Base-by-base conservation (phyloP, 2,797 vertebrate species). In the Bradypodion ventrale region DNA sequence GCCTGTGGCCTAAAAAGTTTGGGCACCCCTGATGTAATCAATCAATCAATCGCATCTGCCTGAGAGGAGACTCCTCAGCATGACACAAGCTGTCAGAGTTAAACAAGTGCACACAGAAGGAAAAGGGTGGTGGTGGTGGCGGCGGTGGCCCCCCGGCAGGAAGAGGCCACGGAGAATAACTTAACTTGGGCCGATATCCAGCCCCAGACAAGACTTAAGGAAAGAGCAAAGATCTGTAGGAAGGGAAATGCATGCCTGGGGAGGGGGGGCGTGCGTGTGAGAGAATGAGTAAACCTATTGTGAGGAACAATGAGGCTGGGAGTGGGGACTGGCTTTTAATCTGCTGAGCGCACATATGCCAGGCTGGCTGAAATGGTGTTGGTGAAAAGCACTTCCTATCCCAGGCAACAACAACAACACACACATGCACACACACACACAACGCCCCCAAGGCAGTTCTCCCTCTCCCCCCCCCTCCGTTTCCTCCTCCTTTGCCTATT, bases 321-420 rank as follows among this genome's bases (percentile, higher is more conserved):
- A 49, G 73, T 70, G 52, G 74, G 76, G 72, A 72, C 77, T 15
- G 66, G 42, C 86, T 87, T 81, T 84, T 81, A 84, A 81, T 76
- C 78, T 63, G 77, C 65, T 40, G 35, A 37, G 78, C 79, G 69
- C 88, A 89, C 88, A 89, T 87, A 87, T 83, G 88, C 88, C 86
- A 77, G 68, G 84, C 84, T 8, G 16, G 65, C 75, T 5, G 19
- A 56, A 56, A 13, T 16, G 52, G n/a, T 21, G 52, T 52, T 56
- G 52, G 52, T 80, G 78, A 80, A 83, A 74, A 62, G 80, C 65
- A 23, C 44, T 65, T 81, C 84, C 82, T 66, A 63, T 73, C 78
- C 66, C 78, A 56, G 46, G 76, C 83, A 35, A 78, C n/a, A n/a
- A n/a, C n/a, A n/a, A n/a, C n/a, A n/a, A n/a, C n/a, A n/a, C n/a